These are phyloP conservation scores for Hydraecia micacea DNA, from an alignment of 2,888 invertebrate species.

Conservation along the genomic window DNA sequence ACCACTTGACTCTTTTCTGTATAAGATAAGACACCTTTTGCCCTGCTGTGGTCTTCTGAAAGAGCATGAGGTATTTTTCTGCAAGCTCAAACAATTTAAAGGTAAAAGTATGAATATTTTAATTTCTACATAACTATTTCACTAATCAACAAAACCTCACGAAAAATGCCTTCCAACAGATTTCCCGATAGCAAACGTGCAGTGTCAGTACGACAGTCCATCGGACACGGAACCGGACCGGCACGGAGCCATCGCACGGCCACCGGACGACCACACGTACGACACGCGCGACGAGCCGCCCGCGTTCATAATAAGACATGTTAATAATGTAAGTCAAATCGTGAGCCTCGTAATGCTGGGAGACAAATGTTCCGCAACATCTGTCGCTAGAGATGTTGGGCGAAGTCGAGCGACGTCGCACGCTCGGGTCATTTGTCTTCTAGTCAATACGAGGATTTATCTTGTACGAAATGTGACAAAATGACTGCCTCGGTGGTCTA, in stretches of 20 bases:
- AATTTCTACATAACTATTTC: neutral
- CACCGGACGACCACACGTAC: slow-evolving; percentile 84
- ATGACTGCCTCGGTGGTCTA: neutral
- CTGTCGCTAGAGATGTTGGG: neutral
- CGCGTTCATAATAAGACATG: slow-evolving; percentile 86
- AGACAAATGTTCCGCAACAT: neutral
- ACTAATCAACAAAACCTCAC: neutral
- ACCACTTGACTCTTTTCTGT: neutral
- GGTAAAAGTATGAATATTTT: neutral
- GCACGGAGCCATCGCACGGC: slow-evolving; percentile 69
- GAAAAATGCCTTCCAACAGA: slow-evolving; percentile 68
- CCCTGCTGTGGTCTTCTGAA: neutral
- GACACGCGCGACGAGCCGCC: slow-evolving; percentile 86
- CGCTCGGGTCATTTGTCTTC: neutral
- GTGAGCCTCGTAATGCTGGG: neutral
- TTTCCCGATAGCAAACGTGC: slow-evolving; percentile 91
- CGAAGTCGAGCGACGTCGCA: neutral
- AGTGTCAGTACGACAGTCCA: slow-evolving; percentile 91
- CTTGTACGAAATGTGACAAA: neutral
- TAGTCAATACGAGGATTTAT: neutral
- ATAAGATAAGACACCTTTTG: neutral
- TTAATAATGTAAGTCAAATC: slow-evolving; percentile 72
- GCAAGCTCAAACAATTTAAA: neutral
- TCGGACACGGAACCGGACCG: slow-evolving; percentile 77
- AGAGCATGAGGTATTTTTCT: neutral